Percentiles rank a stretch among this genome's conserved stretches.
phyloP scores from a whole-genome alignment of 2,888 invertebrate genomes.

The Stenchaetothrips biformis region DNA sequence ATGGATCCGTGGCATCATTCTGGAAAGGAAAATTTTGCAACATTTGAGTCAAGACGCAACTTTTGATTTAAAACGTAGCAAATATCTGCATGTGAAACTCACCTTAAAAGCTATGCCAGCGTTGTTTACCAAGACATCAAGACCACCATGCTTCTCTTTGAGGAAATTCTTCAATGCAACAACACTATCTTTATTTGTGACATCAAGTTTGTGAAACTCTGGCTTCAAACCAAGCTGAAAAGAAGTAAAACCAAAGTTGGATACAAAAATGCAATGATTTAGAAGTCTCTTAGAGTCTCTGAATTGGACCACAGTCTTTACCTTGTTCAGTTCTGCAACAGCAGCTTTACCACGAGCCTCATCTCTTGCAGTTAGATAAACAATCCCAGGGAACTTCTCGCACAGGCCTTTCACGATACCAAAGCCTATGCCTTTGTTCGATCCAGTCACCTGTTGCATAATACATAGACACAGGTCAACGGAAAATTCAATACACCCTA shows the following conservation, averaged over 20 bases:
- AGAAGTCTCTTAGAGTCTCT: too few relatives aligned
- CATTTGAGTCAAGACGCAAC: slow-evolving; percentile 40
- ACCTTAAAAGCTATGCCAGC: slow-evolving; percentile 66
- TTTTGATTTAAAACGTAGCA: slow-evolving; percentile 32
- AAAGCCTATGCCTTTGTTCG: slow-evolving; percentile 67
- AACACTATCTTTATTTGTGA: slow-evolving; percentile 57
- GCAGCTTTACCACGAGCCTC: slow-evolving; percentile 55
- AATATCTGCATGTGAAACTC: too few relatives aligned
- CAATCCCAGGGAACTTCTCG: slow-evolving; percentile 59
- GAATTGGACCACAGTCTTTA: slow-evolving; percentile 45
- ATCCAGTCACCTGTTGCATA: slow-evolving; percentile 56
- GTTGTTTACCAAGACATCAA: slow-evolving; percentile 71
- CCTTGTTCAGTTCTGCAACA: slow-evolving; percentile 53
- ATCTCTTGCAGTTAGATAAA: slow-evolving; percentile 65
- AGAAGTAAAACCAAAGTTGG: background rate
- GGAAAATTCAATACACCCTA: too few relatives aligned
- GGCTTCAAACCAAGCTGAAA: slow-evolving; percentile 45
- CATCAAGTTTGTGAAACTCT: slow-evolving; percentile 64
- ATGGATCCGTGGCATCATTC: slow-evolving; percentile 56
- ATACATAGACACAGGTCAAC: too few relatives aligned
- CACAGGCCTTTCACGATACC: slow-evolving; percentile 63
- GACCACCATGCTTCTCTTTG: slow-evolving; percentile 57
- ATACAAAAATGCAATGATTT: background rate
- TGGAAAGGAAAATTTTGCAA: slow-evolving; percentile 37
- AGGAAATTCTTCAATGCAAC: slow-evolving; percentile 56